Percentiles rank a stretch among this genome's conserved stretches.
phyloP scores from a whole-genome alignment of 2,888 invertebrate species.

The Pachliopta kotzebuea region DNA sequence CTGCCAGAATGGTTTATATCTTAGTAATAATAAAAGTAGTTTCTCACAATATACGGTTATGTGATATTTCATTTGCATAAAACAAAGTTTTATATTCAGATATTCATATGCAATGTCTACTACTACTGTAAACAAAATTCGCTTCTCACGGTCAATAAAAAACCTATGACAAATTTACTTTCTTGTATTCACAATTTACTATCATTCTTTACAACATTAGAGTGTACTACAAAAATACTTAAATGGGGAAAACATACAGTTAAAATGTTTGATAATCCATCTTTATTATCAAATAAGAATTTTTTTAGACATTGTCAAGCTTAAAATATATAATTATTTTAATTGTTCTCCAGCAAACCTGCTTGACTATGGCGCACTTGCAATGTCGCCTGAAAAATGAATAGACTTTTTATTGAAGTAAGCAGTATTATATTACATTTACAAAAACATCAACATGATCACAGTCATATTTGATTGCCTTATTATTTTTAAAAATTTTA shows the following conservation, averaged over 20 bases:
- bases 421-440: too few relatives aligned
- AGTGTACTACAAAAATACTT: constrained; percentile 1
- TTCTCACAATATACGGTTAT: background rate
- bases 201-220: constrained; percentile 6
- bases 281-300: too few relatives aligned
- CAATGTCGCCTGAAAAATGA: too few relatives aligned
- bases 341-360: too few relatives aligned
- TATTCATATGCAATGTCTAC: constrained; percentile 6
- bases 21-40: constrained; percentile 16
- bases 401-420: too few relatives aligned
- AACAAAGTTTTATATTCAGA: constrained; percentile 13
- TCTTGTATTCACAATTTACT: background rate
- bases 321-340: too few relatives aligned
- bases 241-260: background rate
- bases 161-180: constrained; percentile 8
- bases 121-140: constrained; percentile 13
- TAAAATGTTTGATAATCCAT: background rate
- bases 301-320: background rate
- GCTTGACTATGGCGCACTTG: too few relatives aligned
- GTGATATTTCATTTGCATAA: constrained; percentile 12
- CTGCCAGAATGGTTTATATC: background rate
- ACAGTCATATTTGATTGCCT: background rate
- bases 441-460: too few relatives aligned
- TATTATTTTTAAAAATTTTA: background rate
- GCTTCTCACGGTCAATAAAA: background rate